phyloP scores from a whole-genome alignment of 2,113 vertebrate species.

The Vombatus ursinus region DNA sequence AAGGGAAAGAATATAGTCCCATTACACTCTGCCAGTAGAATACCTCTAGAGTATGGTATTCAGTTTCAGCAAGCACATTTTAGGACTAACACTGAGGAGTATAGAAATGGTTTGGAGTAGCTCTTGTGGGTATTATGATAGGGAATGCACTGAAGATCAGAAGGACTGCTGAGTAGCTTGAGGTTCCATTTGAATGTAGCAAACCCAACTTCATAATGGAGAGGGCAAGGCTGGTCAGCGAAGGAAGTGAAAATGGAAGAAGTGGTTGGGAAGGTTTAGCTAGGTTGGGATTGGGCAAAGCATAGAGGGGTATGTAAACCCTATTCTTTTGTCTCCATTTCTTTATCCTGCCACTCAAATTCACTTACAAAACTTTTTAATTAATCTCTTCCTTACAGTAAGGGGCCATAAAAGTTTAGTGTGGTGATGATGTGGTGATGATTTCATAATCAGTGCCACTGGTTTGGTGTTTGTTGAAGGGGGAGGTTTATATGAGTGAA shows the following conservation, averaged over 20 bases:
- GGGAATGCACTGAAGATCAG: neutral
- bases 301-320: neutral
- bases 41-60: neutral
- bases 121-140: neutral
- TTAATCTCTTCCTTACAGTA: constrained; percentile 23
- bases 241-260: neutral
- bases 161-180: neutral
- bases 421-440: neutral
- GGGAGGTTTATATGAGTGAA: neutral
- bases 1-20: neutral
- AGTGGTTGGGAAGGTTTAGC: neutral
- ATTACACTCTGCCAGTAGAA: neutral
- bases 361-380: neutral
- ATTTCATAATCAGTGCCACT: neutral
- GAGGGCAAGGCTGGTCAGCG: neutral
- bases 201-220: neutral
- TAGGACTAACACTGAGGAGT: neutral
- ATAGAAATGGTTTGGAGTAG: neutral
- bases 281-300: neutral
- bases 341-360: neutral
- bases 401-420: neutral
- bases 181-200: neutral
- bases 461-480: neutral
- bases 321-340: neutral
- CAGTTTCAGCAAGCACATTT: neutral